These are phyloP conservation scores for Leptoteleia sp. DNA, from an alignment of 1,140 invertebrate genomes.

Conservation along the genomic window DNA sequence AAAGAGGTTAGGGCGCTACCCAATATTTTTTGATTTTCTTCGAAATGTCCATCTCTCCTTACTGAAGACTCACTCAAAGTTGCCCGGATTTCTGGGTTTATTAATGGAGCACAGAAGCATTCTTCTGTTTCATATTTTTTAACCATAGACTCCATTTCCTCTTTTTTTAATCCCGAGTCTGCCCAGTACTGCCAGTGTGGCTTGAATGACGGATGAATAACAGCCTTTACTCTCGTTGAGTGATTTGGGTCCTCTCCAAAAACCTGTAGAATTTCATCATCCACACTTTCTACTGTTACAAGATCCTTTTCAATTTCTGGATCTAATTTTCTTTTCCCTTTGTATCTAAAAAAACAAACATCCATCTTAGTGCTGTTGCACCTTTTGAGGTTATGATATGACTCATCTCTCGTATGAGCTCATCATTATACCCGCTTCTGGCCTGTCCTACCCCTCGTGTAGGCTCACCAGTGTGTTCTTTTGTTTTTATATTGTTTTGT, in stretches of 20 bases:
- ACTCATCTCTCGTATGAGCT: too few species aligned
- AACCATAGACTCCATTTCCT: conserved; percentile 6
- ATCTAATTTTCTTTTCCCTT: too few species aligned
- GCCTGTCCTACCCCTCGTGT: too few species aligned
- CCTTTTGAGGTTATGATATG: too few species aligned
- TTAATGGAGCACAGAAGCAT: conserved; percentile 7
- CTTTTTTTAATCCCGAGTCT: conserved; percentile 28
- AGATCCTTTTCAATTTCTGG: too few species aligned
- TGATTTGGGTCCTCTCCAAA: conserved; percentile 27
- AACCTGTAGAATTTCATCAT: conserved; percentile 23
- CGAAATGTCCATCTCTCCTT: conserved; percentile 40
- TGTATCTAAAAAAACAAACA: too few species aligned
- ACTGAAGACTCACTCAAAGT: conserved; percentile 2
- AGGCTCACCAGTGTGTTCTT: too few species aligned
- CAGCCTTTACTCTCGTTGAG: conserved; percentile 2
- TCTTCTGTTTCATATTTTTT: conserved; percentile 43
- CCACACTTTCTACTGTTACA: background rate
- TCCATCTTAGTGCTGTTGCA: too few species aligned
- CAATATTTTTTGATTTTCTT: conserved; percentile 15
- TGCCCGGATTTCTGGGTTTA: conserved; percentile 24
- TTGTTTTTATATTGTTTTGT: too few species aligned
- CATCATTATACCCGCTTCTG: too few species aligned
- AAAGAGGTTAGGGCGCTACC: conserved; percentile 9
- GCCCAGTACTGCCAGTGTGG: conserved; percentile 35
- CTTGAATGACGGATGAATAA: conserved; percentile 30